Evolutionary conservation across 2,797 vertebrate species (phyloP).

Genomic region (Coregonus sp.): DNA sequence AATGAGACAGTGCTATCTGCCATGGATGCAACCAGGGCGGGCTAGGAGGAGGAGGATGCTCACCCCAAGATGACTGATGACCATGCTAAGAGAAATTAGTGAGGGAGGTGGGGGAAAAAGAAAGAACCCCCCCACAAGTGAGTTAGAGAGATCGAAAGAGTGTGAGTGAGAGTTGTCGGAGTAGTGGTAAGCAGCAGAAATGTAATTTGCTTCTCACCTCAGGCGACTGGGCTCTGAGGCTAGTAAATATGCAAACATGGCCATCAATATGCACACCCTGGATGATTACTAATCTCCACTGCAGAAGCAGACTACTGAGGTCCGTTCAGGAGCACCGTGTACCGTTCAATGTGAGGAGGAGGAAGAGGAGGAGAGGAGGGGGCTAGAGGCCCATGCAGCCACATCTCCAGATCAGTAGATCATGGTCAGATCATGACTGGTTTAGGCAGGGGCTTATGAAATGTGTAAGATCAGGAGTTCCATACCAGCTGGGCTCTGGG

Average conservation of each 20-base stretch:
- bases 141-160: slow-evolving; percentile 68
- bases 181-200: slow-evolving; percentile 77
- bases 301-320: slow-evolving; percentile 68
- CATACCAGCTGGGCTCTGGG: slow-evolving; percentile 13
- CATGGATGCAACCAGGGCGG: slow-evolving; percentile 66
- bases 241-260: slow-evolving; percentile 81
- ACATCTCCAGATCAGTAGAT: not conserved
- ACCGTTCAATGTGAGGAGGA: slow-evolving; percentile 44
- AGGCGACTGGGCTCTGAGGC: slow-evolving; percentile 76
- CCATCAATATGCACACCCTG: slow-evolving; percentile 79
- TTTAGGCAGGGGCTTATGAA: slow-evolving; percentile 36
- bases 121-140: slow-evolving; percentile 31
- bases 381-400: slow-evolving; percentile 49
- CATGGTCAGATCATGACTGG: not conserved
- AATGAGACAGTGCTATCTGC: slow-evolving; percentile 69
- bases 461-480: slow-evolving; percentile 47
- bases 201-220: slow-evolving; percentile 83
- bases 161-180: slow-evolving; percentile 63
- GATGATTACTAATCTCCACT: slow-evolving; percentile 80
- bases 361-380: slow-evolving; percentile 36
- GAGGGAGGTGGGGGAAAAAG: slow-evolving; percentile 17
- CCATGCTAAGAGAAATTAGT: slow-evolving; percentile 73
- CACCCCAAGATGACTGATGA: slow-evolving; percentile 76
- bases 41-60: slow-evolving; percentile 61
- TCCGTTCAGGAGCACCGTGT: slow-evolving; percentile 53